Conservation (phyloP, 1,140 invertebrate species). For the Aradophagus sp. region DNA sequence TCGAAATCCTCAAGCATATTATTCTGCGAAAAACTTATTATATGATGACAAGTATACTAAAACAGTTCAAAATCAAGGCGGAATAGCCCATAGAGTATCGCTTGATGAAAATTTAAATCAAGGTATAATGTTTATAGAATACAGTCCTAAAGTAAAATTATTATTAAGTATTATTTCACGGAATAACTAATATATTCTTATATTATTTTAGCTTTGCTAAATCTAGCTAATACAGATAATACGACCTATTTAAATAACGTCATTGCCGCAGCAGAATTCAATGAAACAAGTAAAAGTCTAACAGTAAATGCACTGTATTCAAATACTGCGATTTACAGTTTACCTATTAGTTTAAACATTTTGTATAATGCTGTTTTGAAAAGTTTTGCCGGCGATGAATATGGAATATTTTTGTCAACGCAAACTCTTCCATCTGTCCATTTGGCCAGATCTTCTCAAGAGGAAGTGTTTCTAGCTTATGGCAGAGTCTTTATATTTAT, state of each 20-base stretch:
- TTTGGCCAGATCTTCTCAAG: slow-evolving; percentile 9
- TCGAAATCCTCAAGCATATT: slow-evolving; percentile 58
- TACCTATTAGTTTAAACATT: slow-evolving; percentile 68
- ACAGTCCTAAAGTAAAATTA: too few species aligned
- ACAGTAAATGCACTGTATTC: slow-evolving; percentile 68
- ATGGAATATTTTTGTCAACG: slow-evolving; percentile 60
- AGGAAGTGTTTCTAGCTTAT: slow-evolving; percentile 27
- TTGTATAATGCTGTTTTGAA: slow-evolving; percentile 67
- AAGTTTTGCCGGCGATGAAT: slow-evolving; percentile 54
- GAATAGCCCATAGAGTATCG: slow-evolving; percentile 8
- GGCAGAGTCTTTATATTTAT: slow-evolving; percentile 58
- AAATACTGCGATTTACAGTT: slow-evolving; percentile 62
- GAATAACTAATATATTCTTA: neutral
- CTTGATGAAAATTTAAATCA: slow-evolving; percentile 25
- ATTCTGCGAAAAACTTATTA: slow-evolving; percentile 45
- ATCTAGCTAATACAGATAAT: slow-evolving; percentile 54
- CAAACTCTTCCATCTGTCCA: slow-evolving; percentile 63
- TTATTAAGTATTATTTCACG: neutral
- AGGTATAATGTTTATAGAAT: slow-evolving; percentile 21
- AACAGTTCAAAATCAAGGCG: slow-evolving; percentile 33
- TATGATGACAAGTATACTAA: slow-evolving; percentile 55
- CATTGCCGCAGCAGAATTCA: slow-evolving; percentile 67
- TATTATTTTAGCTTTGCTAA: slow-evolving; percentile 59
- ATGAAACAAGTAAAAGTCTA: slow-evolving; percentile 36
- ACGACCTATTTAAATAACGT: slow-evolving; percentile 64